A percentile compares a stretch with the other conserved stretches of the same genome.
Conservation (phyloP, 1,140 invertebrate species). For the Conopomorpha cramerella region DNA sequence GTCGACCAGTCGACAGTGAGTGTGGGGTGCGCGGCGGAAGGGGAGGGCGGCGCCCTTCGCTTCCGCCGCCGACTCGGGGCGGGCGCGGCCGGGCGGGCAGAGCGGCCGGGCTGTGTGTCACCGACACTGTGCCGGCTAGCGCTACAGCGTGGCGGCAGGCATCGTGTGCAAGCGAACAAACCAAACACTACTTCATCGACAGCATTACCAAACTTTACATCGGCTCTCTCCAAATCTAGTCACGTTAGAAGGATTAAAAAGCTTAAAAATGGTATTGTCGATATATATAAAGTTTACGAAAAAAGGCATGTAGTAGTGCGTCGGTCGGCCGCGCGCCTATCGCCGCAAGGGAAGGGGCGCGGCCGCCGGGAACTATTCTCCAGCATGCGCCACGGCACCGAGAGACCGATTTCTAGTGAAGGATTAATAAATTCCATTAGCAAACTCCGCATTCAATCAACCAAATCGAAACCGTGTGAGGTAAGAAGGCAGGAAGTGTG, state of each 20-base stretch:
- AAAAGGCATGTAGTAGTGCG: slow-evolving; percentile 59
- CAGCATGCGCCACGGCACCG: slow-evolving; percentile 64
- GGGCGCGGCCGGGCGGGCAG: slow-evolving; percentile 19
- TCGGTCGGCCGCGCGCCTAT: slow-evolving; percentile 55
- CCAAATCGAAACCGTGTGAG: slow-evolving; percentile 58
- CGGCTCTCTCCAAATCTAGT: slow-evolving; percentile 57
- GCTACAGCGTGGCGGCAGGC: slow-evolving; percentile 63
- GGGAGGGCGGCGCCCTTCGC: slow-evolving; percentile 7
- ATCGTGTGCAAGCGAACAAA: slow-evolving; percentile 64
- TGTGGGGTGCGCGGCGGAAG: slow-evolving; percentile 22
- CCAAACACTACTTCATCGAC: slow-evolving; percentile 62
- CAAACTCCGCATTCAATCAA: slow-evolving; percentile 64
- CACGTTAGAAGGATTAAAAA: slow-evolving; percentile 60
- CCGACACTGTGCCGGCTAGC: slow-evolving; percentile 58
- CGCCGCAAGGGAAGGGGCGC: slow-evolving; percentile 47
- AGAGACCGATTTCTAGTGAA: slow-evolving; percentile 64
- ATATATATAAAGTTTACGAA: slow-evolving; percentile 56
- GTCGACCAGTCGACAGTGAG: slow-evolving; percentile 22
- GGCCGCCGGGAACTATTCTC: slow-evolving; percentile 58
- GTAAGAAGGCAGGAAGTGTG: slow-evolving; percentile 47
- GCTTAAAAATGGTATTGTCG: slow-evolving; percentile 55
- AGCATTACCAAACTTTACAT: slow-evolving; percentile 60
- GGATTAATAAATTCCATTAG: slow-evolving; percentile 63
- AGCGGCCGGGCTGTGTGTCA: slow-evolving; percentile 56
- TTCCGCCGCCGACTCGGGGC: slow-evolving; percentile 9